Percentiles rank a stretch among this genome's conserved stretches.
phyloP scores from a whole-genome alignment of 2,113 vertebrate genomes.

The Poecilia latipinna region DNA sequence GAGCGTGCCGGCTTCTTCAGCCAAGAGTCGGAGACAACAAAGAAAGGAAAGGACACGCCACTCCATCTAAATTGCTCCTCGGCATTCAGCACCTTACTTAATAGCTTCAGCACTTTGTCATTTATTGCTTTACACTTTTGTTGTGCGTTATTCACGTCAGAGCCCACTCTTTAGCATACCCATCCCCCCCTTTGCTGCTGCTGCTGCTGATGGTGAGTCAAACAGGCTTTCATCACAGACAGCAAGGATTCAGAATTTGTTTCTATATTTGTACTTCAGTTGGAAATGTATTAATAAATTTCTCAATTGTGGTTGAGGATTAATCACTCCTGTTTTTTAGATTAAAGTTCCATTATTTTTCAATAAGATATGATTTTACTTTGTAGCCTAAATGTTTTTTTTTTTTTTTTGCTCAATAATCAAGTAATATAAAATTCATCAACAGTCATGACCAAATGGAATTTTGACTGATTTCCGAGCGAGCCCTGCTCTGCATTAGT shows the following conservation, averaged over 20 bases:
- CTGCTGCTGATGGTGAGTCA: not conserved
- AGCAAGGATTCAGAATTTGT: not conserved
- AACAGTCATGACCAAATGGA: not conserved
- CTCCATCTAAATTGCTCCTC: slow-evolving; percentile 41
- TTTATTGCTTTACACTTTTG: slow-evolving; percentile 25
- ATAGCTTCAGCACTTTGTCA: slow-evolving; percentile 1
- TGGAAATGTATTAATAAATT: not conserved
- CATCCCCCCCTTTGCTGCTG: slow-evolving; percentile 7
- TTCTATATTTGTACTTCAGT: not conserved
- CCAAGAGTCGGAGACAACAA: slow-evolving; percentile 42
- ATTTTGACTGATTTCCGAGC: no score
- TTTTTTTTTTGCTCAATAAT: not conserved
- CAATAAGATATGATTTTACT: not conserved
- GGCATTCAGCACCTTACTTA: slow-evolving; percentile 21
- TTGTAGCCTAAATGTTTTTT: not conserved
- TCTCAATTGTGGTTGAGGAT: not conserved
- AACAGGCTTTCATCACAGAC: not conserved
- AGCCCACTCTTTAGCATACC: slow-evolving; percentile 1
- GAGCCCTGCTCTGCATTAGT: not conserved
- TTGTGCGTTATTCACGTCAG: slow-evolving; percentile 28
- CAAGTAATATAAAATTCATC: not conserved
- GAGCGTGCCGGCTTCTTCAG: slow-evolving; percentile 47
- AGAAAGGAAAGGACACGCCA: slow-evolving; percentile 31
- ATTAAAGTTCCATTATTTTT: not conserved
- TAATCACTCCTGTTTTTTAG: not conserved